Conservation (phyloP, 2,888 invertebrate genomes). For the Exephanes ischioxanthus region DNA sequence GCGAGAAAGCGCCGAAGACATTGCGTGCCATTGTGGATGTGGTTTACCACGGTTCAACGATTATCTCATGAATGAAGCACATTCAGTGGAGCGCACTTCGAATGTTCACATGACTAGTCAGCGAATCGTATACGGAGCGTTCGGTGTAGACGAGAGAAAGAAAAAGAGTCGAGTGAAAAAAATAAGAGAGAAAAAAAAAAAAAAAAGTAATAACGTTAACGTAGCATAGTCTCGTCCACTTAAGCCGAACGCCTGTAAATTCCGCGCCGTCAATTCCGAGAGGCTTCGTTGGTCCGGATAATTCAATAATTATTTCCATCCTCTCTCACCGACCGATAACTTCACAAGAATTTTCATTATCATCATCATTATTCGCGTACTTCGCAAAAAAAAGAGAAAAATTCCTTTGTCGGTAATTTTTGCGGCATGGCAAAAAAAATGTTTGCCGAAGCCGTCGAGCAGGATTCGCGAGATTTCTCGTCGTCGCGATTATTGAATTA, state of each 20-base stretch:
- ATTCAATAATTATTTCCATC: slow-evolving; percentile 64
- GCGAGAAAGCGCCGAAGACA: slow-evolving; percentile 62
- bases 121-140: slow-evolving; percentile 56
- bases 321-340: slow-evolving; percentile 19
- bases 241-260: slow-evolving; percentile 41
- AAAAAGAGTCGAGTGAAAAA: slow-evolving; percentile 21
- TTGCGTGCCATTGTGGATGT: slow-evolving; percentile 71
- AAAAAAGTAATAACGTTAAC: slow-evolving; percentile 47
- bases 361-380: slow-evolving; percentile 9
- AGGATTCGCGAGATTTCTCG: too few relatives aligned
- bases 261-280: slow-evolving; percentile 56
- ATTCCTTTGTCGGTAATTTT: neutral
- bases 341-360: slow-evolving; percentile 32
- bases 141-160: slow-evolving; percentile 53
- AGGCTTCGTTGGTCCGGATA: slow-evolving; percentile 59
- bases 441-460: neutral
- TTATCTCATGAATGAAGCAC: slow-evolving; percentile 77
- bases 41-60: slow-evolving; percentile 72
- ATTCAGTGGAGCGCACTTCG: slow-evolving; percentile 71
- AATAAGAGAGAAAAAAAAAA: slow-evolving; percentile 14
- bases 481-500: too few relatives aligned
- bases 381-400: slow-evolving; percentile 8
- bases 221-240: slow-evolving; percentile 22
- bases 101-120: slow-evolving; percentile 64
- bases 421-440: neutral